Conservation (phyloP, 2,113 vertebrate species). For the Hipposideros armiger region DNA sequence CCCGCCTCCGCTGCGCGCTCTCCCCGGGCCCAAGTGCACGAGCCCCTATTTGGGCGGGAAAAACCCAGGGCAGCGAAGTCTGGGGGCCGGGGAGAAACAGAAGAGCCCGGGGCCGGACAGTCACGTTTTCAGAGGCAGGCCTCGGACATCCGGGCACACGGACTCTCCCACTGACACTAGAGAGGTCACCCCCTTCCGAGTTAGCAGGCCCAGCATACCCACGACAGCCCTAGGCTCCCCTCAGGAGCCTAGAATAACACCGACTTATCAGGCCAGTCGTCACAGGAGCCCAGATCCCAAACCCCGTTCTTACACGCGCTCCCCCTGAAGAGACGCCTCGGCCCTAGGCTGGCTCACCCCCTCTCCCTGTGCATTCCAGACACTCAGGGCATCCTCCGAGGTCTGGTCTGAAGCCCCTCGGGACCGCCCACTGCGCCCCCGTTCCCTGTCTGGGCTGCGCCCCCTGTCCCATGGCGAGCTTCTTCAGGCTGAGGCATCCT, state of each 20-base stretch:
- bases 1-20: background rate
- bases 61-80: background rate
- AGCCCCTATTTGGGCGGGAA: background rate
- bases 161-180: background rate
- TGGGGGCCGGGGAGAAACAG: background rate
- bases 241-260: background rate
- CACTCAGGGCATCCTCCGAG: background rate
- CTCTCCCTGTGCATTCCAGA: background rate
- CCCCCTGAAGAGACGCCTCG: background rate
- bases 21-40: background rate
- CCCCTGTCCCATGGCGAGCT: background rate
- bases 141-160: background rate
- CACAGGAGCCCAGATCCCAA: background rate
- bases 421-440: no score
- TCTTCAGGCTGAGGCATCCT: background rate
- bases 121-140: background rate
- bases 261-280: background rate
- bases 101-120: background rate
- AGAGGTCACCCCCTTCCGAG: background rate
- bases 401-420: background rate
- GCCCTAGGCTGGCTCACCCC: rapidly evolving
- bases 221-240: background rate
- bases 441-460: no score
- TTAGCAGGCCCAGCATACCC: background rate
- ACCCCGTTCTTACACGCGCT: background rate